Evolutionary conservation across 2,888 invertebrate species (phyloP).

Genomic region (Hirtodrosophila duncani): DNA sequence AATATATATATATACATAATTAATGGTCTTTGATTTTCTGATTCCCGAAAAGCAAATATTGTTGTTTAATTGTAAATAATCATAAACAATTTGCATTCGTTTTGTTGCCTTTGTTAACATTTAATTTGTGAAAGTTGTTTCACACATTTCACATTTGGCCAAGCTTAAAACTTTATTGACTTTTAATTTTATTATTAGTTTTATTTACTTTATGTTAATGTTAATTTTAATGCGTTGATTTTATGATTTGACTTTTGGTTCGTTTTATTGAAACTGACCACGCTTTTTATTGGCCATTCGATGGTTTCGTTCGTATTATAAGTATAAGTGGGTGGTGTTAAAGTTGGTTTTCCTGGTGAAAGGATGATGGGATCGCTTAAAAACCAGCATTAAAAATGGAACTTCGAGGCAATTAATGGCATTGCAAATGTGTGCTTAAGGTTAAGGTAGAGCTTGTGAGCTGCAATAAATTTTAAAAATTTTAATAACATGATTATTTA

Average conservation of each 20-base stretch:
- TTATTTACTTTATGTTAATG: constrained; percentile 36
- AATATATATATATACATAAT: too few relatives aligned
- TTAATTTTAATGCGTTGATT: constrained; percentile 38
- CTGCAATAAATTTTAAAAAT: too few relatives aligned
- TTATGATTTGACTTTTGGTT: constrained; percentile 1
- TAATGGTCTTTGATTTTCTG: too few relatives aligned
- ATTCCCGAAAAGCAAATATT: background rate
- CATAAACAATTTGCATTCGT: constrained; percentile 3
- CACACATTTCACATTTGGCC: constrained; percentile 31
- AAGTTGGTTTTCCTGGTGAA: constrained; percentile 16
- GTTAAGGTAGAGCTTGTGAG: too few relatives aligned
- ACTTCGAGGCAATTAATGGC: too few relatives aligned
- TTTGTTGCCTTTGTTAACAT: too few relatives aligned
- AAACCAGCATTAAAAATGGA: too few relatives aligned
- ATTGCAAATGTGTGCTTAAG: too few relatives aligned
- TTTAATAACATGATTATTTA: too few relatives aligned
- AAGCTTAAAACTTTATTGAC: constrained; percentile 49
- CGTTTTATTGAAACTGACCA: constrained; percentile 4
- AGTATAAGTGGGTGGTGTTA: constrained; percentile 16
- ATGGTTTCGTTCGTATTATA: constrained; percentile 34
- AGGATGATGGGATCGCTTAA: too few relatives aligned
- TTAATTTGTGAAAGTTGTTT: constrained; percentile 33
- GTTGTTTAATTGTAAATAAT: constrained; percentile 5
- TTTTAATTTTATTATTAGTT: constrained; percentile 62
- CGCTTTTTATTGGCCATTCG: constrained; percentile 7